phyloP scores from a whole-genome alignment of 2,888 invertebrate species.

The Meandrusa payeni region DNA sequence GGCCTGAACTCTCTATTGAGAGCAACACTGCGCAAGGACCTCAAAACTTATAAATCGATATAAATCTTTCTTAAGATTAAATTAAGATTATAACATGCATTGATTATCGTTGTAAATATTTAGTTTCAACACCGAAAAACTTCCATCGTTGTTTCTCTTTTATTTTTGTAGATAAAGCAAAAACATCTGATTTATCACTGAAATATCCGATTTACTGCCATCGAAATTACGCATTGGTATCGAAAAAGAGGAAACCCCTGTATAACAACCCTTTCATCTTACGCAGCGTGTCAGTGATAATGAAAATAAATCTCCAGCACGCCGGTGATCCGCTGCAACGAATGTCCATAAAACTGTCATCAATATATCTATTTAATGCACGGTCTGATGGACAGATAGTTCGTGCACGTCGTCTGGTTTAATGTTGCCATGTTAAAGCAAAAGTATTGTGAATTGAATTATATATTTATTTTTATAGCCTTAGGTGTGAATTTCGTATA shows the following conservation, averaged over 20 bases:
- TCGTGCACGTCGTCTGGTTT: constrained; percentile 21
- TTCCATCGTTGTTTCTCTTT: too few species aligned
- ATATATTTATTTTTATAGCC: too few species aligned
- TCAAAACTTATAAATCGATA: too few species aligned
- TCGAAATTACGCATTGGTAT: constrained; percentile 16
- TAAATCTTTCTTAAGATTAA: too few species aligned
- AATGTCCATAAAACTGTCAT: constrained; percentile 52
- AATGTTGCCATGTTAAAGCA: neutral
- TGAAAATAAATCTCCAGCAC: constrained; percentile 45
- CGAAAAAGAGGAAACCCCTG: constrained; percentile 6
- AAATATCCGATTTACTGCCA: constrained; percentile 17
- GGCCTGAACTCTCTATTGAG: too few species aligned
- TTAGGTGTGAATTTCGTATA: too few species aligned
- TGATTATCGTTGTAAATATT: too few species aligned
- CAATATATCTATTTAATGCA: constrained; percentile 50
- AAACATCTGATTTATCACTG: constrained; percentile 15
- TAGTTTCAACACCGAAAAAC: too few species aligned
- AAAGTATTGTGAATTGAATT: constrained; percentile 1
- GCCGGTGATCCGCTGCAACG: constrained; percentile 41
- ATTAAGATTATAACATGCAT: too few species aligned
- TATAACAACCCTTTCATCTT: constrained; percentile 38
- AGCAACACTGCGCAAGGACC: too few species aligned
- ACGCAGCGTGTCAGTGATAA: constrained; percentile 37
- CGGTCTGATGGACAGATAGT: constrained; percentile 40
- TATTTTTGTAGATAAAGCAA: constrained; percentile 9